A percentile compares a stretch with the other conserved stretches of the same genome.
Conservation (phyloP, 1,140 invertebrate species). For the Neodiprion pinetum region DNA sequence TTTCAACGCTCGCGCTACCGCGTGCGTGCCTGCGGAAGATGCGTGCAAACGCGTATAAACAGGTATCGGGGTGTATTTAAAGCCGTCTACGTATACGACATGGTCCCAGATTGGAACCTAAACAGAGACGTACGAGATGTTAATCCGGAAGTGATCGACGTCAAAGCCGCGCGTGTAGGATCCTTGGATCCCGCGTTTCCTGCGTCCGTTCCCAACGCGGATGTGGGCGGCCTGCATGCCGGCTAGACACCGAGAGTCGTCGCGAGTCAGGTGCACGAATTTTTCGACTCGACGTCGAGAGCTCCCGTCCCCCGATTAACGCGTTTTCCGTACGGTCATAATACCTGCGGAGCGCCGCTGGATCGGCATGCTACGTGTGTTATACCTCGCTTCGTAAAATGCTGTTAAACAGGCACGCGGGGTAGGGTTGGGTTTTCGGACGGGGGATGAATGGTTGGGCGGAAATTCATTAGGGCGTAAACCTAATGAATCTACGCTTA, state of each 20-base stretch:
- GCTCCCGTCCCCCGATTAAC: background rate
- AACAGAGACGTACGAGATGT: background rate
- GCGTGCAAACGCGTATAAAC: too few species aligned
- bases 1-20: background rate
- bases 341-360: background rate
- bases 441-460: too few species aligned
- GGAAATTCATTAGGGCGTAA: background rate
- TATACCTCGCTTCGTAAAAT: background rate
- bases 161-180: background rate
- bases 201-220: background rate
- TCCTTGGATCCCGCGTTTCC: background rate
- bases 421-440: too few species aligned
- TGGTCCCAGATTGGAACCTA: background rate
- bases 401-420: too few species aligned
- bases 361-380: background rate
- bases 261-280: background rate
- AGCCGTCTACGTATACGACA: background rate
- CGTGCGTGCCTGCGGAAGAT: background rate
- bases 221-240: background rate
- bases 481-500: background rate
- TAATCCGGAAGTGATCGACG: constrained; percentile 11
- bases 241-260: background rate
- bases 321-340: background rate
- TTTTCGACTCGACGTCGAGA: background rate
- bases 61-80: background rate